These are phyloP conservation scores for Brassicogethes aeneus DNA, from an alignment of 2,888 invertebrate genomes.

Conservation along the genomic window DNA sequence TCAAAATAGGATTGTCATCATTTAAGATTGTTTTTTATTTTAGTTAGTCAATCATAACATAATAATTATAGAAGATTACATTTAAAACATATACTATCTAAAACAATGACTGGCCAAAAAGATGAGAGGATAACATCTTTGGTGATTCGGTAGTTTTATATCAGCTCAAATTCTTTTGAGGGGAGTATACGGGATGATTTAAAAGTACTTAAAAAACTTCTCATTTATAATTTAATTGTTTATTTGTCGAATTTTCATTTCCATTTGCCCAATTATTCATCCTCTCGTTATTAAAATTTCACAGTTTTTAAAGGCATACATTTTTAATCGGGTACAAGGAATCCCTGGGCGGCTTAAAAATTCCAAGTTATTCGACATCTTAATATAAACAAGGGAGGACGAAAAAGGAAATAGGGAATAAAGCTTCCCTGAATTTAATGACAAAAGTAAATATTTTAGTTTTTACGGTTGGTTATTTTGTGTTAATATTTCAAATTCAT, in stretches of 20 bases:
- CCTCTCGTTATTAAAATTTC: background rate
- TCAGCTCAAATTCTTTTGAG: no score
- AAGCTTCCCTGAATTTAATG: background rate
- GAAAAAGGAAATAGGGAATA: conserved; percentile 1
- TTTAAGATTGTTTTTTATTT: no score
- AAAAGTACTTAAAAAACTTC: no score
- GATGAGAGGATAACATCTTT: no score
- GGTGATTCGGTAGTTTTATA: no score
- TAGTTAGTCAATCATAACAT: no score
- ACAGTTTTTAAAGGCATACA: background rate
- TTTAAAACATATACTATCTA: no score
- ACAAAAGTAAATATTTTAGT: background rate
- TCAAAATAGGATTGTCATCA: no score
- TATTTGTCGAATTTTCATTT: background rate
- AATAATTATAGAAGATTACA: no score
- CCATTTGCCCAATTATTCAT: background rate
- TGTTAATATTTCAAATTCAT: no score
- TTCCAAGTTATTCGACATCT: conserved; percentile 2
- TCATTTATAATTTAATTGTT: background rate
- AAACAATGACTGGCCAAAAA: no score
- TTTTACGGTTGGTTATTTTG: background rate
- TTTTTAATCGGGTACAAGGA: background rate
- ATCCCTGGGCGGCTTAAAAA: background rate
- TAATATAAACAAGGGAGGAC: background rate
- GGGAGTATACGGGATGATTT: no score